phyloP scores from a whole-genome alignment of 1,140 invertebrate genomes.

The Pissodes strobi region DNA sequence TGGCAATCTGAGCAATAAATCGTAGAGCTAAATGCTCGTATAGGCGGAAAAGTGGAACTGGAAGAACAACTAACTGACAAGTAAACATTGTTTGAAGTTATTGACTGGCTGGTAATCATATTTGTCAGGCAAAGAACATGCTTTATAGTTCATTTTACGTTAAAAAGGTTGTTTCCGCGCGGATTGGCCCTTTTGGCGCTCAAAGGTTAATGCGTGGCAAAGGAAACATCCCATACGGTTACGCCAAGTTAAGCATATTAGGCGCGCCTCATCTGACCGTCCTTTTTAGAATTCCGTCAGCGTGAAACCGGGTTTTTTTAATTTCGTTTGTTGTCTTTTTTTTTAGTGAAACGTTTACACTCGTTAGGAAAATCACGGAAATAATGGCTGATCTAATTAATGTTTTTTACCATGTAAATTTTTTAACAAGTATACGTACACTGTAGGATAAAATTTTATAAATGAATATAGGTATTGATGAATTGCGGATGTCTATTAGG shows the following conservation, averaged over 20 bases:
- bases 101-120: slow-evolving; percentile 49
- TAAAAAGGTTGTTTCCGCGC: slow-evolving; percentile 46
- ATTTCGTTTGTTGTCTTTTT: not conserved
- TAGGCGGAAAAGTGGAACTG: slow-evolving; percentile 26
- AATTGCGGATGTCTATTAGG: too few relatives aligned
- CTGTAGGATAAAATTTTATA: too few relatives aligned
- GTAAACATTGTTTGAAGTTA: slow-evolving; percentile 49
- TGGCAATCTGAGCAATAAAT: too few relatives aligned
- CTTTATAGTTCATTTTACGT: slow-evolving; percentile 49
- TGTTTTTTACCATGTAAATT: too few relatives aligned
- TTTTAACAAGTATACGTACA: too few relatives aligned
- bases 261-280: slow-evolving; percentile 38
- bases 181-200: slow-evolving; percentile 45
- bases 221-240: slow-evolving; percentile 48
- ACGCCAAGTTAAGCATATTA: slow-evolving; percentile 44
- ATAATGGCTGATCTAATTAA: too few relatives aligned
- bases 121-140: slow-evolving; percentile 47
- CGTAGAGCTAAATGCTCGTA: not conserved
- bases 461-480: too few relatives aligned
- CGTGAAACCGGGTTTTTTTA: slow-evolving; percentile 14
- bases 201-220: slow-evolving; percentile 53
- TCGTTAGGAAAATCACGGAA: too few relatives aligned
- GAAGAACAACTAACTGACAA: slow-evolving; percentile 33
- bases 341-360: too few relatives aligned
- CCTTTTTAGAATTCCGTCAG: slow-evolving; percentile 25